phyloP scores from a whole-genome alignment of 2,797 vertebrate species.

The Ctenopoma multispine region DNA sequence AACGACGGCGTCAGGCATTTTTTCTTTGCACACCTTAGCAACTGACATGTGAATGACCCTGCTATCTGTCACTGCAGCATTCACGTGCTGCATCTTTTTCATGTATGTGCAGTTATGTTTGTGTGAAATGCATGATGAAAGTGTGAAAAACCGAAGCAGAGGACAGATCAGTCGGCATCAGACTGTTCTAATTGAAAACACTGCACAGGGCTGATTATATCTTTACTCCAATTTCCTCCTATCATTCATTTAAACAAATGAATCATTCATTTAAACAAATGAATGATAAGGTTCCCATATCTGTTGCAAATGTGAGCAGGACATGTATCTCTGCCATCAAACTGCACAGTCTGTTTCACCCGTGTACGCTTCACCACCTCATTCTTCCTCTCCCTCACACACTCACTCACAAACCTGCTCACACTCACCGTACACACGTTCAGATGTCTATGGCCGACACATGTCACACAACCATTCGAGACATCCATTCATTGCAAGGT shows the following conservation, averaged over 20 bases:
- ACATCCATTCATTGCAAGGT: conserved; percentile 54
- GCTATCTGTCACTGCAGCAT: background rate
- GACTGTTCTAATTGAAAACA: background rate
- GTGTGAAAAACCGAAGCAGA: background rate
- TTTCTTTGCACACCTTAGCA: background rate
- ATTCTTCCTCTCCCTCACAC: background rate
- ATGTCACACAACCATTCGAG: conserved; percentile 57
- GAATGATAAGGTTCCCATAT: background rate
- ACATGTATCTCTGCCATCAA: conserved; percentile 1
- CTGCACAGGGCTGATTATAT: background rate
- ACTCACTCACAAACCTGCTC: conserved; percentile 25
- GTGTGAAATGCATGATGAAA: background rate
- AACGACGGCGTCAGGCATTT: background rate
- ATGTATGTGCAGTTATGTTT: background rate
- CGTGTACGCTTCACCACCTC: background rate
- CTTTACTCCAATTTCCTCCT: too few relatives aligned
- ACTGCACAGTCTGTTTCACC: conserved; percentile 14
- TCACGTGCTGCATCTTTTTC: background rate
- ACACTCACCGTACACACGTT: conserved; percentile 37
- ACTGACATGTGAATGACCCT: background rate
- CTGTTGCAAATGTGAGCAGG: background rate
- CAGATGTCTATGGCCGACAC: conserved; percentile 36
- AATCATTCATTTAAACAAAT: too few relatives aligned
- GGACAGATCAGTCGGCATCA: too few relatives aligned
- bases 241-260: too few relatives aligned